phyloP scores from a whole-genome alignment of 2,888 invertebrate species.

The Serrognathus titanus region DNA sequence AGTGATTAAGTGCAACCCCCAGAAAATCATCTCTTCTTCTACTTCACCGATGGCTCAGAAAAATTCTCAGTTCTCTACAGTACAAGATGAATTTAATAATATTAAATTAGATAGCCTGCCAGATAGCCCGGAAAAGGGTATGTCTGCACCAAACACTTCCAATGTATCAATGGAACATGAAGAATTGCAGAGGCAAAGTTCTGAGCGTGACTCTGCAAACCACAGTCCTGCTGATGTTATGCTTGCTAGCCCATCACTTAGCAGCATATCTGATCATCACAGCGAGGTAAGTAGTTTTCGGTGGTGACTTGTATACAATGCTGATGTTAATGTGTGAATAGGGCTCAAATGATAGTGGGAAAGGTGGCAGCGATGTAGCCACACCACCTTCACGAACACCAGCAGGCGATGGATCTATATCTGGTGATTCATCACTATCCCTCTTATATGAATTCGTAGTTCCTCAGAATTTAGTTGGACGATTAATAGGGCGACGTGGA shows the following conservation, averaged over 20 bases:
- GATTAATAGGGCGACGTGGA: constrained; percentile 82
- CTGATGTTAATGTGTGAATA: constrained; percentile 32
- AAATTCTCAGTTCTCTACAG: constrained; percentile 11
- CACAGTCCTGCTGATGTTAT: constrained; percentile 72
- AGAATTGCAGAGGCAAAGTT: constrained; percentile 33
- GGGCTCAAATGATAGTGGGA: constrained; percentile 82
- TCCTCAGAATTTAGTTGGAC: constrained; percentile 74
- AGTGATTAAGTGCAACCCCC: constrained; percentile 17
- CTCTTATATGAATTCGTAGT: constrained; percentile 71
- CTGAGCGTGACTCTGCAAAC: constrained; percentile 68
- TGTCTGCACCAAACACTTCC: constrained; percentile 4
- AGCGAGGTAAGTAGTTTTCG: constrained; percentile 51
- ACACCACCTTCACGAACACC: constrained; percentile 60
- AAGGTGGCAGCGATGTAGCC: constrained; percentile 63
- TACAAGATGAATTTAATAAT: constrained; percentile 16
- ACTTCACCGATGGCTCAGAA: constrained; percentile 22
- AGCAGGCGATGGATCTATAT: constrained; percentile 50
- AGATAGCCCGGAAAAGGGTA: constrained; percentile 27
- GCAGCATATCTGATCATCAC: constrained; percentile 67
- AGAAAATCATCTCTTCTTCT: constrained; percentile 12
- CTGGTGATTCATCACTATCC: constrained; percentile 33
- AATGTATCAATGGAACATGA: constrained; percentile 13
- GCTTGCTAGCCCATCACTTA: constrained; percentile 64
- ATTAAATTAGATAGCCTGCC: constrained; percentile 25
- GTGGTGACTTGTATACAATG: too few species aligned